These are phyloP conservation scores for Omphaloscelis lunosa DNA, from an alignment of 2,888 invertebrate genomes.

Conservation along the genomic window DNA sequence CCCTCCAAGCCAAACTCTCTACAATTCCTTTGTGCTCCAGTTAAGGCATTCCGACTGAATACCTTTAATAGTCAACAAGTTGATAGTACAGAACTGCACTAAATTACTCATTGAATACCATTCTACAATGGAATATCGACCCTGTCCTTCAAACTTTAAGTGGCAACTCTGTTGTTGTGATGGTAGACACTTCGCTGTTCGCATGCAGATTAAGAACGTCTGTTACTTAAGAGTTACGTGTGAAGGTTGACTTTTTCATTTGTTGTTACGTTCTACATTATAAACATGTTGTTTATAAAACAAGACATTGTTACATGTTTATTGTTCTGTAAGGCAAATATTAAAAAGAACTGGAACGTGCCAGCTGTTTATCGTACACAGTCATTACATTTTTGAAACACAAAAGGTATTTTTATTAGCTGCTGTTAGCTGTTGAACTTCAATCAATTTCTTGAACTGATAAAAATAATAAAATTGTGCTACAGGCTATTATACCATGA, in stretches of 20 bases:
- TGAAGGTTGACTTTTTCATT: conserved; percentile 55
- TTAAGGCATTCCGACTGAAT: conserved; percentile 65
- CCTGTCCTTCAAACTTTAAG: conserved; percentile 8
- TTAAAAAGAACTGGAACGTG: neutral
- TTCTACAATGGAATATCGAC: conserved; percentile 28
- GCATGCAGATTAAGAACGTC: conserved; percentile 54
- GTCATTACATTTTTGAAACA: neutral
- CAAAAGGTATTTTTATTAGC: neutral
- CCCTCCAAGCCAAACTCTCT: conserved; percentile 30
- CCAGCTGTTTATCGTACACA: conserved; percentile 1
- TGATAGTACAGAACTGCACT: conserved; percentile 63
- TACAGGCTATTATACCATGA: neutral
- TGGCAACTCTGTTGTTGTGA: conserved; percentile 13
- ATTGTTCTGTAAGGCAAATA: conserved; percentile 16
- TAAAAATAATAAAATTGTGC: neutral
- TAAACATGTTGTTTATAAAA: conserved; percentile 14
- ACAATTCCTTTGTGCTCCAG: conserved; percentile 68
- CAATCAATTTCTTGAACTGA: neutral
- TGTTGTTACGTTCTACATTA: conserved; percentile 25
- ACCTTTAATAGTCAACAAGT: conserved; percentile 67
- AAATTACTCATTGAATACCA: conserved; percentile 63
- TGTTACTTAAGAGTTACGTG: conserved; percentile 55
- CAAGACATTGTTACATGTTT: conserved; percentile 9
- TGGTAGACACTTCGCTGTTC: conserved; percentile 41
- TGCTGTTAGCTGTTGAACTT: neutral